Evolutionary conservation across 2,888 invertebrate genomes (phyloP), one percentile per base, ranked within the genome.

Genomic region (Endotricha flammealis): DNA sequence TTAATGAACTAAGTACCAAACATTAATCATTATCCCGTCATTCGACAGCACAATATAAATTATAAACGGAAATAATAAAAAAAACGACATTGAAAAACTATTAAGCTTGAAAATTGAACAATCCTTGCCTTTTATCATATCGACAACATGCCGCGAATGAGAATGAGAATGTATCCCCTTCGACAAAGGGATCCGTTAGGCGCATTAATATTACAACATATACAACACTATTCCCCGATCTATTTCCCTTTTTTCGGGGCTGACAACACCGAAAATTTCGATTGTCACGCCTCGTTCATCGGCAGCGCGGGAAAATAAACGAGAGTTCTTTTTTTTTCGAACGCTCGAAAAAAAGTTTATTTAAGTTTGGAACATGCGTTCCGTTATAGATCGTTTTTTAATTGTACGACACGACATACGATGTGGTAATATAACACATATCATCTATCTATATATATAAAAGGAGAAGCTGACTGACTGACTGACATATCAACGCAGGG

Each of bases 221-320:
- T n/a, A 73, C 68, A 74, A 73, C 69, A 69, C 72, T 70, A 73
- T 78, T 71, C 74, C 73, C 70, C 59, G 59, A 60, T 58, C 57
- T 57, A 63, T 61, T 64, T 63, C 48, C 45, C 52, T 66, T 74
- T 76, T 74, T 75, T 76, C 60, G 67, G 45, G 42, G 64, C 74
- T 76, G 73, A 70, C 76, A 76, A 71, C 76, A 76, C 60, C 71
- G 67, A 70, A 75, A 71, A 75, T 82, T 82, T 81, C 69, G 48
- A 82, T 75, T 83, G 85, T 83, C 83, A 83, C 83, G 85, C 78
- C 82, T 85, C 72, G 81, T 83, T 81, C 80, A 73, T 74, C 72
- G 50, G 48, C 57, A 57, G 66, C 70, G 71, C 68, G 73, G 77
- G 77, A 79, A 79, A 75, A 76, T 75, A 76, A 75, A 77, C 71